These are phyloP conservation scores for Poeciliopsis infans DNA, from an alignment of 2,797 vertebrate species.

Conservation along the genomic window DNA sequence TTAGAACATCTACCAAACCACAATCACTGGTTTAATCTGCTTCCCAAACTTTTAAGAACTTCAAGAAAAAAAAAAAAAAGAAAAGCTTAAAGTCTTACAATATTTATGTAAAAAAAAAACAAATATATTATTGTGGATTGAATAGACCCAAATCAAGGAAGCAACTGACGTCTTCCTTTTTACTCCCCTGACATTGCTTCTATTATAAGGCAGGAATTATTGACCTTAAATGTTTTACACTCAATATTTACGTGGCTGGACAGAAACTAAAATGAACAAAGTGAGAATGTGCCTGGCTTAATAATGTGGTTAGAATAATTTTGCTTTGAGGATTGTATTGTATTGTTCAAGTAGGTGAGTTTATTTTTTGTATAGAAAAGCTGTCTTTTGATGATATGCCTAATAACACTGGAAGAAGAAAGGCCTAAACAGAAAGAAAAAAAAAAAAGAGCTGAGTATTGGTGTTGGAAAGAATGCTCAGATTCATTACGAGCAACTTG, in stretches of 20 bases:
- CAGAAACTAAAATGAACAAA: neutral
- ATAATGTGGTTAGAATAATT: neutral
- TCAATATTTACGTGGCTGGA: neutral
- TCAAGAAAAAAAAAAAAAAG: too few species aligned
- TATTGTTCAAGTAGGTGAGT: neutral
- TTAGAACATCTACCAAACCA: neutral
- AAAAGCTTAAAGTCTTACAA: neutral
- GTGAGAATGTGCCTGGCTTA: neutral
- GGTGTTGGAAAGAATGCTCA: neutral
- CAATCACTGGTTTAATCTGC: too few species aligned
- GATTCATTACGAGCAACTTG: neutral
- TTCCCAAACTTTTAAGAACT: neutral
- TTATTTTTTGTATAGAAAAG: neutral
- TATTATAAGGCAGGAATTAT: conserved; percentile 14
- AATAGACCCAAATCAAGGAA: neutral
- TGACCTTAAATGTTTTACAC: neutral
- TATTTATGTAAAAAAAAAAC: neutral
- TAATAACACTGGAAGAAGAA: neutral
- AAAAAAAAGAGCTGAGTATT: neutral
- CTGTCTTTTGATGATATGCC: conserved; percentile 9
- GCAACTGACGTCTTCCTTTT: neutral
- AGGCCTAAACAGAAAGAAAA: neutral
- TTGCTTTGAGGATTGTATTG: neutral
- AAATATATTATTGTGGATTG: neutral
- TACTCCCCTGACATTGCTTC: neutral